These are phyloP conservation scores for Torymus aiolomorphi DNA, from an alignment of 2,888 invertebrate genomes.

Conservation along the genomic window DNA sequence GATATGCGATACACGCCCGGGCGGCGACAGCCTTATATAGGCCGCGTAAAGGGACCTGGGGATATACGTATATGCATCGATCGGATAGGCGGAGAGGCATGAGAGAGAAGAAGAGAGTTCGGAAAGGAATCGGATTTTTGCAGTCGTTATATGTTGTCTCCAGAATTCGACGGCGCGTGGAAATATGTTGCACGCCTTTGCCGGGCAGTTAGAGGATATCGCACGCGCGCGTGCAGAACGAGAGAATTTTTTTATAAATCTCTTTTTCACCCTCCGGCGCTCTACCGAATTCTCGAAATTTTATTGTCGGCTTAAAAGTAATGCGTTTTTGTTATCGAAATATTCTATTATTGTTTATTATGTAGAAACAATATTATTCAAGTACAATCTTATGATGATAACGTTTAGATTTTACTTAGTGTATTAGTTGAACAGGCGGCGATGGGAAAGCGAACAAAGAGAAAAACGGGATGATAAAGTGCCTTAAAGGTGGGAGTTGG, in stretches of 20 bases:
- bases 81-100: background rate
- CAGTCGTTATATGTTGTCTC: slow-evolving; percentile 22
- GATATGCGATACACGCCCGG: background rate
- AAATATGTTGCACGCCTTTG: slow-evolving; percentile 13
- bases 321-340: too few relatives aligned
- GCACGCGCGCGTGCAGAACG: background rate
- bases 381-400: too few relatives aligned
- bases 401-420: too few relatives aligned
- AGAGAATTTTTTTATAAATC: background rate
- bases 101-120: background rate
- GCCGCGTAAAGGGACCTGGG: background rate
- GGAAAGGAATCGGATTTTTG: slow-evolving; percentile 38
- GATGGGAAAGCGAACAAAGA: background rate
- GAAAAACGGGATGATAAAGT: slow-evolving; percentile 7
- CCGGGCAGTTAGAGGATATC: slow-evolving; percentile 10
- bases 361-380: too few relatives aligned
- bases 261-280: too few relatives aligned
- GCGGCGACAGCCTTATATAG: background rate
- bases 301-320: too few relatives aligned
- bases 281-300: too few relatives aligned
- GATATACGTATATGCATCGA: slow-evolving; percentile 5
- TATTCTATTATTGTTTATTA: too few relatives aligned
- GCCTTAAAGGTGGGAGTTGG: background rate
- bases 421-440: too few relatives aligned
- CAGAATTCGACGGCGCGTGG: slow-evolving; percentile 5